Conservation (phyloP, 2,888 invertebrate species). For the Andrena marginata region DNA sequence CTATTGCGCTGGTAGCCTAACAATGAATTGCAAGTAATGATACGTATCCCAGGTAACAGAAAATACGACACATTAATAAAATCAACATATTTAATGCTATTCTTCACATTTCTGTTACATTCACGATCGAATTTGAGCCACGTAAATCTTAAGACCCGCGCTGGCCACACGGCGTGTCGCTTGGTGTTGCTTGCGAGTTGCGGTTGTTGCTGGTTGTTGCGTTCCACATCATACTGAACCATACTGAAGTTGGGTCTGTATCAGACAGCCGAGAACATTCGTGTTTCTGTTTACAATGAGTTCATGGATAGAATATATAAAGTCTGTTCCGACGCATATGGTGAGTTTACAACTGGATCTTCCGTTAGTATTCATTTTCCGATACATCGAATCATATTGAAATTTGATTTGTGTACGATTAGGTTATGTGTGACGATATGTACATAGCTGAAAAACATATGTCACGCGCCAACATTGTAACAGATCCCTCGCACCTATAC, state of each 20-base stretch:
- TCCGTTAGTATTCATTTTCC: background rate
- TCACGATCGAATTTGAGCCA: constrained; percentile 7
- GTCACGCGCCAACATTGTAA: background rate
- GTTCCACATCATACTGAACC: constrained; percentile 5
- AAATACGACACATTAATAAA: background rate
- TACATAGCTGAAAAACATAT: background rate
- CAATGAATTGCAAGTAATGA: too few species aligned
- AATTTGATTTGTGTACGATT: constrained; percentile 14
- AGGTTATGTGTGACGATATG: constrained; percentile 50
- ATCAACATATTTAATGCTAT: background rate
- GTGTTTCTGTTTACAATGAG: constrained; percentile 72
- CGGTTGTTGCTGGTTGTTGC: too few species aligned
- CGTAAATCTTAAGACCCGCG: constrained; percentile 17
- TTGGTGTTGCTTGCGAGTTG: too few species aligned
- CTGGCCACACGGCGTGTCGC: background rate
- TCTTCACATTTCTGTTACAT: background rate
- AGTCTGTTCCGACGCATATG: constrained; percentile 80
- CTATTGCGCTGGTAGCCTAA: too few species aligned
- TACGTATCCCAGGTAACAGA: background rate
- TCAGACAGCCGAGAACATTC: constrained; percentile 22
- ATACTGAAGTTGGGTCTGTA: constrained; percentile 6
- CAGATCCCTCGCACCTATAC: background rate
- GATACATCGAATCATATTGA: background rate
- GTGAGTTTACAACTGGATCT: constrained; percentile 66
- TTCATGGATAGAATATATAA: constrained; percentile 77